Evolutionary conservation across 2,797 vertebrate genomes (phyloP), one percentile per base, ranked within the genome.

Genomic region (Lepilemur ruficaudatus): DNA sequence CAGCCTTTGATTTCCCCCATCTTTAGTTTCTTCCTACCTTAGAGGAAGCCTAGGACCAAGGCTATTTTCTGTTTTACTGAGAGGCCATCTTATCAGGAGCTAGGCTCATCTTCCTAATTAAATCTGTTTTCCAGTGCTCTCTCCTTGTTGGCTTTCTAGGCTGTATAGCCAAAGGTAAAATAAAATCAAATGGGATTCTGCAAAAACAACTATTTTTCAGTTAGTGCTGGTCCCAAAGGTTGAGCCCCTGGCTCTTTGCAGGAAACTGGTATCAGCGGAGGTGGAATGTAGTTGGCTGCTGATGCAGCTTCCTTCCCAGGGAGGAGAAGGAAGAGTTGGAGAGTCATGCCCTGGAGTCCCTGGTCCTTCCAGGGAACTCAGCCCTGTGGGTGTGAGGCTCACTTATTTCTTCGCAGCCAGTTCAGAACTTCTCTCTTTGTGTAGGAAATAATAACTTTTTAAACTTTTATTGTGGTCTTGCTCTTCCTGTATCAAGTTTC

Each of bases 101-200:
- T 80, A 17, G 81, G 59, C 72, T 73, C 25, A 1, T 57, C 61
- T 92, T 91, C 69, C 81, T 92, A 92, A 79, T 75, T 46, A n/a
- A 78, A 57, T 69, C 41, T 61, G 5, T 61, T 73, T 72, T 48
- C 41, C 28, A 38, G 14, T 38, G 80, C 17, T 88, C 52, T 46
- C 59, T 50, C 25, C 46, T 52, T 57, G 3, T 30, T 70, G 38
- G 75, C 12, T 0, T 82, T 79, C 50, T 28, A 70, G 81, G 67
- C 41, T 18, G 23, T 32, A 5, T 38, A 85, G 61, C 50, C 85
- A 52, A 82, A n/a, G 18, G 73, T 72, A 65, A 85, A 93, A 91
- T 86, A 4, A 95, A 88, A 80, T 78, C 86, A 89, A 61, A 41
- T 76, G 46, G 13, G 2, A 94, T 86, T 92, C 41, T 79, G n/a